phyloP scores from a whole-genome alignment of 2,113 vertebrate genomes.

The Austrofundulus limnaeus region DNA sequence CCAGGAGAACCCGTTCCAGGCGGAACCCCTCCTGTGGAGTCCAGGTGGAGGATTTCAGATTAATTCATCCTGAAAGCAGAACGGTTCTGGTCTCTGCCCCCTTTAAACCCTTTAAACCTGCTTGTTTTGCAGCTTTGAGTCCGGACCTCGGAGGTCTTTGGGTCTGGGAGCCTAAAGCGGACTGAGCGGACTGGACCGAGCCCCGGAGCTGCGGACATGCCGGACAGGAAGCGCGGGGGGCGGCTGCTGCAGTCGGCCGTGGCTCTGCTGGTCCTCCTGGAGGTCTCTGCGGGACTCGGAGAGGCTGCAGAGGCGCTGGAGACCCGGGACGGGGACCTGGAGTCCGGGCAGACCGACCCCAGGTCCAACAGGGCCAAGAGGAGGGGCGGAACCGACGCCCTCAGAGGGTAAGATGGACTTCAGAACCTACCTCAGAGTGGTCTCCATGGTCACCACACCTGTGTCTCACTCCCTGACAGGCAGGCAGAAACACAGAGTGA shows the following conservation, averaged over 20 bases:
- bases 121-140: slow-evolving; percentile 66
- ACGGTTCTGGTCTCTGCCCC: too few species aligned
- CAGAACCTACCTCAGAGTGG: too few species aligned
- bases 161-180: too few species aligned
- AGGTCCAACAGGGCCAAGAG: slow-evolving; percentile 90
- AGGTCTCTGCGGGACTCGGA: too few species aligned
- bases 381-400: slow-evolving; percentile 87
- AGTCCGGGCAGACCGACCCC: slow-evolving; percentile 75
- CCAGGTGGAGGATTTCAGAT: slow-evolving; percentile 67
- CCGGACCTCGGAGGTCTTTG: slow-evolving; percentile 59
- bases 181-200: too few species aligned
- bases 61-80: too few species aligned
- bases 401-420: slow-evolving; percentile 88
- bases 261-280: slow-evolving; percentile 81
- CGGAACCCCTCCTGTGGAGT: slow-evolving; percentile 71
- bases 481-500: too few species aligned
- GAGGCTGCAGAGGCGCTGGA: slow-evolving; percentile 54
- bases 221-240: slow-evolving; percentile 78
- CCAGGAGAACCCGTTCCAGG: too few species aligned
- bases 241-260: slow-evolving; percentile 84
- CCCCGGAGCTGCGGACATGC: slow-evolving; percentile 62
- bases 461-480: too few species aligned
- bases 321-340: slow-evolving; percentile 56
- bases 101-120: background rate
- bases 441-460: too few species aligned